phyloP scores from a whole-genome alignment of 2,888 invertebrate species.

The Dryobota labecula region DNA sequence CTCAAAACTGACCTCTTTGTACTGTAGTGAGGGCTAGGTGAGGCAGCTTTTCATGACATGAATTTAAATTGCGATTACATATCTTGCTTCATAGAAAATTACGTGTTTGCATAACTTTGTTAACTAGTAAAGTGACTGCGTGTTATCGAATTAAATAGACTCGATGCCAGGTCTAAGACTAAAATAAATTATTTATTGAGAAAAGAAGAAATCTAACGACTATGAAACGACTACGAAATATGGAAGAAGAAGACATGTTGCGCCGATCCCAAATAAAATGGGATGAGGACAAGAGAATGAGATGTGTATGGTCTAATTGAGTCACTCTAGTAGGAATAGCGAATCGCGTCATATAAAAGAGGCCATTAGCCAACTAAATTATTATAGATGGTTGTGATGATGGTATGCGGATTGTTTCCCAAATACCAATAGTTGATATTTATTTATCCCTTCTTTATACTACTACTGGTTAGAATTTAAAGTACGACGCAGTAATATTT shows the following conservation, averaged over 20 bases:
- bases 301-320: neutral
- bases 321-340: neutral
- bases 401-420: neutral
- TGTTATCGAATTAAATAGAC: neutral
- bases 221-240: neutral
- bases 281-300: neutral
- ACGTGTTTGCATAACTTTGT: neutral
- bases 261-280: neutral
- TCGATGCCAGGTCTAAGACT: neutral
- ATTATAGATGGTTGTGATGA: too few species aligned
- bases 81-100: neutral
- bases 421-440: neutral
- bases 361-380: too few species aligned
- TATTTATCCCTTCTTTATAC: too few species aligned
- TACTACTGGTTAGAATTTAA: neutral
- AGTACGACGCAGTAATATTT: neutral
- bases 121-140: neutral
- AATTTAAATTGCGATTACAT: neutral
- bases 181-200: neutral
- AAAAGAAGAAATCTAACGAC: neutral
- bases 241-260: neutral
- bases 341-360: too few species aligned
- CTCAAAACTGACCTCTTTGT: neutral
- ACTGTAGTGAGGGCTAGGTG: neutral
- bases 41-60: neutral